Base-by-base conservation (phyloP, 1,140 invertebrate genomes). In the Aphelenchoides fujianensis region DNA sequence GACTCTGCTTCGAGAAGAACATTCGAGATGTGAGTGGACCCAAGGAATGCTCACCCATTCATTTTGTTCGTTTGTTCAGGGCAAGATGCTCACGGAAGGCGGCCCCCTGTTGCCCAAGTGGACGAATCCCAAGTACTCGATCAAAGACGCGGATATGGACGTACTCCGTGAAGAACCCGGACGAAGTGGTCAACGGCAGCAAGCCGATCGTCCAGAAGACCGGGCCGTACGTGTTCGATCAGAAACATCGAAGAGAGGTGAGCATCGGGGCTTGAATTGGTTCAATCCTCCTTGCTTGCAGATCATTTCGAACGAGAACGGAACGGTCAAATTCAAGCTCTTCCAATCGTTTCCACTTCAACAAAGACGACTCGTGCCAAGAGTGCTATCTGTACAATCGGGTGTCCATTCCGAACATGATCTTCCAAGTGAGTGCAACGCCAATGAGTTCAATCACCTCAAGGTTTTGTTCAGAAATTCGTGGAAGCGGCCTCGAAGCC, bases 401-500 rank as follows among this genome's bases (percentile, higher is more conserved):
- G 1, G 74, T 83, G 19, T 83, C 82, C 77, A 77, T 84, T 41
- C 82, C 82, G 5, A 83, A 83, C 70, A 69, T 83, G 61, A 78
- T 83, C 62, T 84, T 81, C 64, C 82, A 83, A 71, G 79, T 82
- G 16, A 36, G 28, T 53, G 12, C 12, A 52, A 48, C 23, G 31
- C 16, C 16, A 71, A 23, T 71, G 19, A 48, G 53, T 9, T 69
- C 3, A 9, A 37, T n/a, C 23, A 66, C 12, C 7, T n/a, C n/a
- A 64, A 68, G 30, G 3, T 68, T 68, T 9, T 16, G 23, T 64
- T 63, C 69, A 81, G 74, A 83, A 83, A 55, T 83, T 83, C 63
- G 80, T 83, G 12, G 82, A 84, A 74, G 82, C 82, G 1, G 81
- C 82, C 5, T 82, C 81, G 3, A 81, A 71, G 23, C 79, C 81